Percentiles rank a stretch among this genome's conserved stretches.
Evolutionary conservation across 2,113 vertebrate genomes (phyloP).

Genomic region (Cochlearius cochlearius): DNA sequence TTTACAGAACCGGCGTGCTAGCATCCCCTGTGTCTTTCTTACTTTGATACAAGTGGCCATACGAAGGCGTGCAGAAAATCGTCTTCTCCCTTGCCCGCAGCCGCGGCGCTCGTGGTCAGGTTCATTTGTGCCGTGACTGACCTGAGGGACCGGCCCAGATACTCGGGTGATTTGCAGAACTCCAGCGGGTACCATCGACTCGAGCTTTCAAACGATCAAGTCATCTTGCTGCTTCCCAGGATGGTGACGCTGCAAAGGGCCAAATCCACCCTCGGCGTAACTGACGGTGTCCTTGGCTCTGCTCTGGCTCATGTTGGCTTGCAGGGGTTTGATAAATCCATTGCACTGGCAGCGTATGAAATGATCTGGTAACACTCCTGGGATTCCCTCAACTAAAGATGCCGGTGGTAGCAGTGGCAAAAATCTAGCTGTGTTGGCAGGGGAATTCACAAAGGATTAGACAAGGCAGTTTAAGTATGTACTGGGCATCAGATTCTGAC

Average conservation of each 20-base stretch:
- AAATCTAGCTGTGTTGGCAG: not conserved
- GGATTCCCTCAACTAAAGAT: not conserved
- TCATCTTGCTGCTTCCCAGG: not conserved
- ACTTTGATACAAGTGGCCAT: not conserved
- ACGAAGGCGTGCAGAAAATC: not conserved
- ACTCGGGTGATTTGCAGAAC: not conserved
- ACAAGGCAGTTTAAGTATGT: not conserved
- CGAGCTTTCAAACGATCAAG: not conserved
- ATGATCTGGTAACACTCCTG: not conserved
- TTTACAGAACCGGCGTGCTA: not conserved
- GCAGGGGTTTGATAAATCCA: not conserved
- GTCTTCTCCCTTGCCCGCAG: not conserved
- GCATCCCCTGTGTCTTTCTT: not conserved
- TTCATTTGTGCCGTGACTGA: not conserved
- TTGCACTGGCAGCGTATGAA: not conserved
- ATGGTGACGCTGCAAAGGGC: not conserved
- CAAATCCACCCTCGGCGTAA: not conserved
- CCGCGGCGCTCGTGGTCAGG: accelerated
- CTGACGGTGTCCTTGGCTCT: not conserved
- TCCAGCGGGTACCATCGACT: not conserved
- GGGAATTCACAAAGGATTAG: not conserved
- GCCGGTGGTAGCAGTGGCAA: not conserved
- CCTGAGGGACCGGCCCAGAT: no score
- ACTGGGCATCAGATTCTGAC: not conserved
- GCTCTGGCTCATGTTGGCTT: not conserved